These are phyloP conservation scores for Microcebus murinus DNA, from an alignment of 2,113 vertebrate genomes.

Conservation along the genomic window DNA sequence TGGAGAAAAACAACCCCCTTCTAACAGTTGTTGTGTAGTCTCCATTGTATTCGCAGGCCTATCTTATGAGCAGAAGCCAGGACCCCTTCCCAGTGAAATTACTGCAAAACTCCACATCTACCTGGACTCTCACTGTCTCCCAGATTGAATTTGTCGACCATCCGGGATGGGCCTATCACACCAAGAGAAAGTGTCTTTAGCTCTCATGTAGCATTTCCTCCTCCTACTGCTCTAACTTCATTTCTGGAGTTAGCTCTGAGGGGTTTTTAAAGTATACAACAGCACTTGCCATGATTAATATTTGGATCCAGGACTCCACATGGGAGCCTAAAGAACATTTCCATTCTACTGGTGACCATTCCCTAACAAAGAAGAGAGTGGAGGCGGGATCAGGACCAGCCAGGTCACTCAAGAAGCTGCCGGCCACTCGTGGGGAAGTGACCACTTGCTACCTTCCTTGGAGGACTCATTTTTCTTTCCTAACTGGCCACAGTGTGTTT, in stretches of 20 bases:
- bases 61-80: conserved; percentile 1
- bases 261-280: neutral
- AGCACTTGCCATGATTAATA: neutral
- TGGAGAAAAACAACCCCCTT: neutral
- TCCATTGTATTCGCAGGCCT: neutral
- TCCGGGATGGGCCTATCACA: neutral
- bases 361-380: neutral
- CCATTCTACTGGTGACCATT: neutral
- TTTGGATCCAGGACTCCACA: neutral
- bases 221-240: neutral
- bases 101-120: neutral
- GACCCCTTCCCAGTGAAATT: neutral
- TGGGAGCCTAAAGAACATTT: neutral
- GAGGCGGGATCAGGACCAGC: neutral
- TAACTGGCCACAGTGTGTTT: neutral
- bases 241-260: neutral
- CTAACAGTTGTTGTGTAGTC: neutral
- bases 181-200: too few relatives aligned
- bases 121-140: neutral
- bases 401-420: neutral
- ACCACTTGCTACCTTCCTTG: neutral
- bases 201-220: neutral
- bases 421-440: neutral
- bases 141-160: neutral
- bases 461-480: neutral